phyloP scores from a whole-genome alignment of 2,113 vertebrate species.

The Mellivora capensis region DNA sequence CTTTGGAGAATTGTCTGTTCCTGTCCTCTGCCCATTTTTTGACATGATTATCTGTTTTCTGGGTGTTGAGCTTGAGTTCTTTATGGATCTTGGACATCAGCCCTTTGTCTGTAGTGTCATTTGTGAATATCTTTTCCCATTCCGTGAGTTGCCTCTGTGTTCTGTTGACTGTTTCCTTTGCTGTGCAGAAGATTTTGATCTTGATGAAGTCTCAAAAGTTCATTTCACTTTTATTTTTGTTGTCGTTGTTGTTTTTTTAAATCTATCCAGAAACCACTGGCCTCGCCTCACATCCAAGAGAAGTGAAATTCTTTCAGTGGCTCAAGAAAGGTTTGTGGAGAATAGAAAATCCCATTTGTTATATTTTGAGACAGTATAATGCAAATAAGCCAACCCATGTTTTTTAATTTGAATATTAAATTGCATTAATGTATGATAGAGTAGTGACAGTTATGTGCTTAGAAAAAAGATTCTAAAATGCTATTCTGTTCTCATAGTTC shows the following conservation, averaged over 20 bases:
- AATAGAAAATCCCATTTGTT: neutral
- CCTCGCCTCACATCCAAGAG: neutral
- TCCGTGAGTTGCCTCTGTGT: too few relatives aligned
- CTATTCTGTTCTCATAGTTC: neutral
- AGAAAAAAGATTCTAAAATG: neutral
- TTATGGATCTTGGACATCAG: too few relatives aligned
- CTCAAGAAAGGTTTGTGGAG: neutral
- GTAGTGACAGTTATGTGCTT: neutral
- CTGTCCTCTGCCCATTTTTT: too few relatives aligned
- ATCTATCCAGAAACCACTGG: neutral
- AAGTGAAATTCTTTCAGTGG: neutral
- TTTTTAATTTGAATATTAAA: neutral
- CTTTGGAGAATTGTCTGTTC: too few relatives aligned
- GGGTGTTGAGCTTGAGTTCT: too few relatives aligned
- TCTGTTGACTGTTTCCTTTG: too few relatives aligned
- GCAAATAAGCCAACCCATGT: neutral
- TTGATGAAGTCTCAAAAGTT: too few relatives aligned
- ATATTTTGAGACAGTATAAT: neutral
- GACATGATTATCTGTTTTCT: too few relatives aligned
- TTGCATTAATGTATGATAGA: neutral
- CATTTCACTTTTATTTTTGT: too few relatives aligned
- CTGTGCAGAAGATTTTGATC: too few relatives aligned
- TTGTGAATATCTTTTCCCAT: too few relatives aligned
- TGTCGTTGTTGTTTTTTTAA: neutral
- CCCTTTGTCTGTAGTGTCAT: too few relatives aligned